These are phyloP conservation scores for Excalfactoria chinensis DNA, from an alignment of 2,113 vertebrate genomes.

Conservation along the genomic window DNA sequence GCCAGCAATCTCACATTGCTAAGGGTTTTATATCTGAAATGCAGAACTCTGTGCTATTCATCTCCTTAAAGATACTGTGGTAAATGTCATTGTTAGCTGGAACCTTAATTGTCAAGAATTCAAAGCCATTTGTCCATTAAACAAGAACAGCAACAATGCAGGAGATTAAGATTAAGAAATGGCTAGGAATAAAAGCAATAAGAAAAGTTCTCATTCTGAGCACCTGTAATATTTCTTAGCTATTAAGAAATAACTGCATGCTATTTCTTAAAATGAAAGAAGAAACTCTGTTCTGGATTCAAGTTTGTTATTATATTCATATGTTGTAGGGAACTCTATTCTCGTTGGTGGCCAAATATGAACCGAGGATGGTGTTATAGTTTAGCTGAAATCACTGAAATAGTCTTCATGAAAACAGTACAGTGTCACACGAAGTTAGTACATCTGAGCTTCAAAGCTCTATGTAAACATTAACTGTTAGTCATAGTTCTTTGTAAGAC, in stretches of 20 bases:
- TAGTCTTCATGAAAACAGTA: background rate
- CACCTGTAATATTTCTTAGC: background rate
- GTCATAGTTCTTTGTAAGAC: background rate
- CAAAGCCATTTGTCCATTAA: background rate
- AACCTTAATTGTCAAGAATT: background rate
- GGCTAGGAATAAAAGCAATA: background rate
- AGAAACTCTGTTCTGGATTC: background rate
- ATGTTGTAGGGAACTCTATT: background rate
- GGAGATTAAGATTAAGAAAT: background rate
- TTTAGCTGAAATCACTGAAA: background rate
- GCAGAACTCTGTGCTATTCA: background rate
- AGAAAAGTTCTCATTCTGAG: background rate
- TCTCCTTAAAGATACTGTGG: slow-evolving; percentile 15
- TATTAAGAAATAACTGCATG: background rate
- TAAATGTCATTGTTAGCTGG: slow-evolving; percentile 7
- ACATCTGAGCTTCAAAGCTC: background rate
- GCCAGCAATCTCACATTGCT: background rate
- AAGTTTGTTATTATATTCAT: background rate
- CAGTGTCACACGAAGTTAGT: background rate
- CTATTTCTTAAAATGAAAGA: background rate
- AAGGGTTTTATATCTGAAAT: slow-evolving; percentile 9
- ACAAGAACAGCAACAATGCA: background rate
- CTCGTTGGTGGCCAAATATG: background rate
- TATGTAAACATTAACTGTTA: background rate
- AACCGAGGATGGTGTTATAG: background rate